phyloP scores from a whole-genome alignment of 1,140 invertebrate genomes.

The Cylas formicarius region DNA sequence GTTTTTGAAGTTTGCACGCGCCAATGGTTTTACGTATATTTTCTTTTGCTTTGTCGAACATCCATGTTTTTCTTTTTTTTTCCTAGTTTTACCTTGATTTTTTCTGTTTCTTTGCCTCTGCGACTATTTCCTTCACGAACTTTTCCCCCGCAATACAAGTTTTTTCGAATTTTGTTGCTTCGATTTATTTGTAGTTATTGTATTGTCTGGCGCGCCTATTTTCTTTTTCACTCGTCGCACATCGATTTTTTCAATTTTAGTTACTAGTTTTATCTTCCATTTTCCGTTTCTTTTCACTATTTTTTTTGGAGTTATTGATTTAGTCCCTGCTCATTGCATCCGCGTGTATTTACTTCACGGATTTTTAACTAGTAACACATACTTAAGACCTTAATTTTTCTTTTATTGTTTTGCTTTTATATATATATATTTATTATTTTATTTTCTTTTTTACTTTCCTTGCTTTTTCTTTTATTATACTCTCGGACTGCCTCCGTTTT shows the following conservation, averaged over 20 bases:
- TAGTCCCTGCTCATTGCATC: too few species aligned
- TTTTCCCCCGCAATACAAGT: neutral
- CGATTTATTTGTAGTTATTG: neutral
- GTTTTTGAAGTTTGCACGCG: neutral
- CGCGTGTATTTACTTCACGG: too few species aligned
- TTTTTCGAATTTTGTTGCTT: constrained; percentile 6
- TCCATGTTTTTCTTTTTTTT: neutral
- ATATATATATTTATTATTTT: too few species aligned
- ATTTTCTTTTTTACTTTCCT: too few species aligned
- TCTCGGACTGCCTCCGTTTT: neutral
- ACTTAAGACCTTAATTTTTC: too few species aligned
- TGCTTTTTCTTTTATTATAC: too few species aligned
- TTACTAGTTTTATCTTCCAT: constrained; percentile 13
- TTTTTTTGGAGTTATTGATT: too few species aligned
- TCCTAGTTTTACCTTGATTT: neutral
- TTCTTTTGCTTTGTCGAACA: neutral
- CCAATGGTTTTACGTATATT: neutral
- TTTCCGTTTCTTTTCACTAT: too few species aligned
- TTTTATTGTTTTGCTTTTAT: too few species aligned
- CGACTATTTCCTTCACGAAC: neutral
- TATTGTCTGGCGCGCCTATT: neutral
- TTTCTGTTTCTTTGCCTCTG: neutral
- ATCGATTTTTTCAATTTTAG: constrained; percentile 7
- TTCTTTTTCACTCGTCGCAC: neutral
- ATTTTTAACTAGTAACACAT: too few species aligned